phyloP scores from a whole-genome alignment of 2,113 vertebrate species.

The Sylvilagus bachmani region DNA sequence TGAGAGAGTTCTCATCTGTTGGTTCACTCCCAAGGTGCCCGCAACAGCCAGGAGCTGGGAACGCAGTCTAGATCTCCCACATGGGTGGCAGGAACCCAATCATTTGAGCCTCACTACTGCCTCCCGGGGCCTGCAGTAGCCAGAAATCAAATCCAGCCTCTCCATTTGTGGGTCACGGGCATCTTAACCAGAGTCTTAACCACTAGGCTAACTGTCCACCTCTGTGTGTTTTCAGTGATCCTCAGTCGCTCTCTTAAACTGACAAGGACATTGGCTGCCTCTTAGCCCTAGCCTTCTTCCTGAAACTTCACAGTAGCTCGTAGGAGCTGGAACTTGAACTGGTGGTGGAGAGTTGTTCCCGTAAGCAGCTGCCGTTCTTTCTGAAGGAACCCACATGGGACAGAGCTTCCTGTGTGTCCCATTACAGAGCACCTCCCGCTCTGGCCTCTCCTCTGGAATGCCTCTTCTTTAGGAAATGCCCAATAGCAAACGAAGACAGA shows the following conservation, averaged over 20 bases:
- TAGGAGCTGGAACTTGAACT: not conserved
- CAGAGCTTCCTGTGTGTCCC: not conserved
- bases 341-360: not conserved
- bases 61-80: no score
- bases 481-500: not conserved
- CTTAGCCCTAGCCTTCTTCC: not conserved
- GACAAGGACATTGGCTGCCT: not conserved
- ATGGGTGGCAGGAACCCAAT: no score
- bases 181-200: no score
- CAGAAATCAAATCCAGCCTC: no score
- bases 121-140: no score
- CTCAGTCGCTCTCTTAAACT: not conserved
- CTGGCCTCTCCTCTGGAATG: not conserved
- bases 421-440: no score
- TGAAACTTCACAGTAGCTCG: not conserved
- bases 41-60: no score
- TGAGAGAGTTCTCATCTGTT: no score
- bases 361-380: not conserved
- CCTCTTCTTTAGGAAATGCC: not conserved
- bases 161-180: no score
- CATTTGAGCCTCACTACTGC: no score
- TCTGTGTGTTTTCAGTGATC: not conserved
- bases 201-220: no score
- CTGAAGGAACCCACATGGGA: not conserved
- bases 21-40: no score